Evolutionary conservation across 2,797 vertebrate genomes (phyloP).

Genomic region (Pogoniulus pusillus): DNA sequence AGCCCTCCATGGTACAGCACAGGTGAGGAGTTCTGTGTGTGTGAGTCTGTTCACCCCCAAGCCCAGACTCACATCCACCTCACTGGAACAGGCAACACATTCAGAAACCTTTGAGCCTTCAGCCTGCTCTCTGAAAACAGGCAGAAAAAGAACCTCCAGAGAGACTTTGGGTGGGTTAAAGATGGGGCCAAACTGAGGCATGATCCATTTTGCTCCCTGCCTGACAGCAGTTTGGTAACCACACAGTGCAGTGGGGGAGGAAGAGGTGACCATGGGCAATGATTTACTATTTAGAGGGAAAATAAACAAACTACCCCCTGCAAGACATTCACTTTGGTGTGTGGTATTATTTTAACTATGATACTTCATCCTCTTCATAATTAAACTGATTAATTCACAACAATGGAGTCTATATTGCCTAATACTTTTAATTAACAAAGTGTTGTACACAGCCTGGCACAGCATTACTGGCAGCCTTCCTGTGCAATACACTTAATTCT

Average conservation of each 20-base stretch:
- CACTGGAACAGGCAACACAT: too few relatives aligned
- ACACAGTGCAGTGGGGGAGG: fast-evolving
- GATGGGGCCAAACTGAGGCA: neutral
- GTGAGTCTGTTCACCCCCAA: neutral
- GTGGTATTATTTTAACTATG: conserved; percentile 58
- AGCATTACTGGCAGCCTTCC: conserved; percentile 64
- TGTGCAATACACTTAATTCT: conserved; percentile 77
- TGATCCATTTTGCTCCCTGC: neutral
- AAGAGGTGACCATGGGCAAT: neutral
- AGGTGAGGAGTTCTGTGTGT: neutral
- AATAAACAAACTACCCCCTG: neutral
- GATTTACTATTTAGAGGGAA: neutral
- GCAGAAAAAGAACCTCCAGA: neutral
- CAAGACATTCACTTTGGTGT: neutral
- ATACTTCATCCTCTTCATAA: conserved; percentile 57
- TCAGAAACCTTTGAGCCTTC: too few relatives aligned
- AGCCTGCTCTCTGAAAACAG: neutral
- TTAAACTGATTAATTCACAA: conserved; percentile 77
- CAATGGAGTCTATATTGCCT: conserved; percentile 71
- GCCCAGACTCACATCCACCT: neutral
- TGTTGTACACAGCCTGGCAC: conserved; percentile 54
- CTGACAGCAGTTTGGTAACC: neutral
- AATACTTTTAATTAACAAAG: conserved; percentile 78
- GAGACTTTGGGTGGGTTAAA: neutral
- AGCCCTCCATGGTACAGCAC: neutral